Evolutionary conservation across 2,797 vertebrate genomes (phyloP), one percentile per base, ranked within the genome.

Genomic region (Premnoplex brunnescens): DNA sequence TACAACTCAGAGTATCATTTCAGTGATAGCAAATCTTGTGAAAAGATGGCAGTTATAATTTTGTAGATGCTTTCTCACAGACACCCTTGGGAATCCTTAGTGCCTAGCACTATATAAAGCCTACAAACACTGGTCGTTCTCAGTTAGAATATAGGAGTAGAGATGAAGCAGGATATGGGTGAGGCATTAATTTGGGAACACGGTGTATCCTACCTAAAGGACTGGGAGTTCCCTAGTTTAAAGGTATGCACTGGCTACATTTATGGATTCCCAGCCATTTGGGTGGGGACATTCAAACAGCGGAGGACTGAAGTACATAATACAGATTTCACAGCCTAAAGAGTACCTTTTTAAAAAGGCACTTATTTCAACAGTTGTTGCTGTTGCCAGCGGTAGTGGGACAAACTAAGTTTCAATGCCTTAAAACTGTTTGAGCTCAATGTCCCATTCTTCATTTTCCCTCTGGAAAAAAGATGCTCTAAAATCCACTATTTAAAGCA

Each of bases 251-350:
- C 10, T 46, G 24, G 27, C 17, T 59, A 59, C 24, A 22, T 59
- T 62, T 55, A 59, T 3, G 19, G 26, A 37, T 14, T 56, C 20
- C 12, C 68, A 36, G 20, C 5, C 55, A 51, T 74, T 71, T 46
- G 19, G 3, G 14, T 0, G 2, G 28, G 27, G 43, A 44, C 1
- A 1, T 23, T 9, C 30, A 6, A 75, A 46, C 10, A 75, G 51
- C 52, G 13, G 13, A 60, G 37, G 12, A 80, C 55, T 58, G 22
- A 71, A 62, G 14, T 46, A 37, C 23, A 71, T 21, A 54, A 41
- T 67, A 28, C 2, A 80, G 16, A 6, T 74, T 21, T 71, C n/a
- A 49, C 11, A 36, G 5, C 22, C 22, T 60, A 6, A 69, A 43
- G n/a, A 55, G 6, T 19, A 46, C 17, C 30, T 44, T 84, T 86